Base-by-base conservation (phyloP, 2,113 vertebrate genomes). In the Rallus limicola region DNA sequence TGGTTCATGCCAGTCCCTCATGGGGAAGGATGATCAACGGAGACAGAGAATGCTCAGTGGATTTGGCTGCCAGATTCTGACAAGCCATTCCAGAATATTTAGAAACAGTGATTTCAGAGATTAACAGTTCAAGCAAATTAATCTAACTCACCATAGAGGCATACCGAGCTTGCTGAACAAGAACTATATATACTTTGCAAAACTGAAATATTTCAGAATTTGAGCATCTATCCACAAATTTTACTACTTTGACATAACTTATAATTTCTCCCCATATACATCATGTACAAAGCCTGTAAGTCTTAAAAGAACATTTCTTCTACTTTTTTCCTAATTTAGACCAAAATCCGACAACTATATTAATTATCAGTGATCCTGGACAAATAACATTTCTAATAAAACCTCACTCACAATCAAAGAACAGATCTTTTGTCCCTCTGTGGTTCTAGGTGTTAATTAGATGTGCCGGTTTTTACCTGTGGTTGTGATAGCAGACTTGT, bases 131-230 rank as follows among this genome's bases (percentile, higher is more conserved):
- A 86, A 56, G 44, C 63, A 93, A 92, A 77, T 69, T 79, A 13
- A 95, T 82, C 71, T 90, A 68, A 93, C 85, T 79, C 46, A 60
- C 69, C 31, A 78, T 7, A 86, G 81, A 88, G 33, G 46, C 40
- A 81, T 53, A 71, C 23, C 53, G 42, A 88, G 50, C 36, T 81
- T 65, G n/a, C 71, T 81, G 76, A 90, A 86, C 71, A 71, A 71
- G 80, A 83, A 83, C 63, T 44, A 28, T 65, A 72, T 18, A 36
- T 69, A 80, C 82, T 94, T 81, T 83, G 68, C 44, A 90, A 88
- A 96, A 88, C 50, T 67, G 71, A 80, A 40, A 90, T 50, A 50
- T 90, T 91, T 86, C 80, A 82, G n/a, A 86, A 83, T 91, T 69
- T 88, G 28, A 76, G 34, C 82, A 77, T 82, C 70, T 92, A 74